Conservation (phyloP, 2,797 vertebrate species). For the Cyclopterus lumpus region DNA sequence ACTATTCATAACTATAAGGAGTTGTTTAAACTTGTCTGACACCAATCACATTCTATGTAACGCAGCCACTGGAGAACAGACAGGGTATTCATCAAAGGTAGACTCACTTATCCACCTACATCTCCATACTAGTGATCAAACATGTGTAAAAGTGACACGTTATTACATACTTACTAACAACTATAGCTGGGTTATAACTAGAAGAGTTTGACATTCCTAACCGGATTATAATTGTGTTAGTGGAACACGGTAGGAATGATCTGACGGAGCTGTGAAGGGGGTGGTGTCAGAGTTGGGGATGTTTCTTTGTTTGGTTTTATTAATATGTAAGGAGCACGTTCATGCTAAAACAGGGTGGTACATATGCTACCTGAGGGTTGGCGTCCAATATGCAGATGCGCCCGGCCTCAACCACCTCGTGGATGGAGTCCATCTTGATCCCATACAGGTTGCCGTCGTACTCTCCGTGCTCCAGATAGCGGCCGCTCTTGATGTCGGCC, state of each 20-base stretch:
- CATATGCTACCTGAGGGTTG: conserved; percentile 89
- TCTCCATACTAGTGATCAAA: background rate
- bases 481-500: conserved; percentile 90
- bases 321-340: background rate
- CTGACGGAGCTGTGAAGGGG: background rate
- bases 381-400: conserved; percentile 94
- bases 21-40: no score
- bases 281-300: background rate
- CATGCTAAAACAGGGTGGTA: background rate
- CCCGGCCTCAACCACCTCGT: conserved; percentile 90
- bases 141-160: background rate
- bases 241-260: no score
- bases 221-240: no score
- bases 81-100: no score
- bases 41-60: no score
- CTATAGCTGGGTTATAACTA: background rate
- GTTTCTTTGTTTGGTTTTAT: background rate
- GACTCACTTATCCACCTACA: background rate
- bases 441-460: conserved; percentile 95
- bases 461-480: conserved; percentile 94
- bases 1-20: background rate
- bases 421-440: conserved; percentile 94
- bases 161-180: background rate
- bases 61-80: no score
- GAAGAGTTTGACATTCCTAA: background rate